Conservation (phyloP, 2,113 vertebrate genomes). For the Gymnogyps californianus region DNA sequence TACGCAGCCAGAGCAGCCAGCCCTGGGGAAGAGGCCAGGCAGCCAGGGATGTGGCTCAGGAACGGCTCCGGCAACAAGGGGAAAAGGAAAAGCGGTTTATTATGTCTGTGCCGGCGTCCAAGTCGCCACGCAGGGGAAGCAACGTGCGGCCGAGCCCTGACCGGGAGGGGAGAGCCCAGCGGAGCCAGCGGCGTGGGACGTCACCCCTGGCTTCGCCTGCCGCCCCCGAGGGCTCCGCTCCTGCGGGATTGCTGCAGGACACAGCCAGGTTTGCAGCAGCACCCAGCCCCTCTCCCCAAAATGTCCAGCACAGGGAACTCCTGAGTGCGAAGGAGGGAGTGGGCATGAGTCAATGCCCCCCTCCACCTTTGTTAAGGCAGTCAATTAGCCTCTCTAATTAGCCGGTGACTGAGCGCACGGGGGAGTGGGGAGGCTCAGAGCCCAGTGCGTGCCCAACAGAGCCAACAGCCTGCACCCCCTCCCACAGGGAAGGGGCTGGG, state of each 20-base stretch:
- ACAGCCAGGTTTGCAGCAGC: neutral
- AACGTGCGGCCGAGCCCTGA: neutral
- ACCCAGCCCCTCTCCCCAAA: neutral
- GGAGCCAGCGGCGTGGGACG: neutral
- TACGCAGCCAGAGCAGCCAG: neutral
- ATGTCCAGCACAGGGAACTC: neutral
- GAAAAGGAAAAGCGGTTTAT: slow-evolving; percentile 40
- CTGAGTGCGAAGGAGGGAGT: neutral
- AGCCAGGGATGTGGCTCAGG: slow-evolving; percentile 4
- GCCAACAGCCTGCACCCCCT: rapidly evolving
- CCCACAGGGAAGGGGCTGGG: neutral
- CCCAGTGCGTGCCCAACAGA: rapidly evolving
- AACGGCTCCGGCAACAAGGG: neutral
- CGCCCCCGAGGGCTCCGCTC: neutral
- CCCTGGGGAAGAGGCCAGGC: slow-evolving; percentile 13
- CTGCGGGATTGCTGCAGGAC: neutral
- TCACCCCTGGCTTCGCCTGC: neutral
- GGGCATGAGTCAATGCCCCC: neutral
- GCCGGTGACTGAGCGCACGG: neutral
- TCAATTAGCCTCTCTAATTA: neutral
- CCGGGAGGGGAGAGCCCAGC: neutral
- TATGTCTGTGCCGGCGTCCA: neutral
- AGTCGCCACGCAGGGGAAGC: neutral
- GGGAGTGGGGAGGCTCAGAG: neutral
- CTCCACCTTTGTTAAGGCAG: neutral